phyloP scores from a whole-genome alignment of 2,797 vertebrate genomes.

The Oryzias sinensis region DNA sequence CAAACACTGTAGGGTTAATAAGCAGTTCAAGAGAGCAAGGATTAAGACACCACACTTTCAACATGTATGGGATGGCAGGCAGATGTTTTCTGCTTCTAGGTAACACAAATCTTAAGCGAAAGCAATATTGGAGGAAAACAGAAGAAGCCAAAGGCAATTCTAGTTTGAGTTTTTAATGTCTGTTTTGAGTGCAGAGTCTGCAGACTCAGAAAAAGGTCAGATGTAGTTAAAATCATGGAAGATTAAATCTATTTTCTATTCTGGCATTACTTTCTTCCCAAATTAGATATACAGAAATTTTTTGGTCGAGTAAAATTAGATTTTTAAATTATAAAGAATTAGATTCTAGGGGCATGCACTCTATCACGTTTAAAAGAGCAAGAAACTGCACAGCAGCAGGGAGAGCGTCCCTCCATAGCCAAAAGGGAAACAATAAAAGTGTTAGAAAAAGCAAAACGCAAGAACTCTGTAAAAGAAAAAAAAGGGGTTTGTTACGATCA shows the following conservation, averaged over 20 bases:
- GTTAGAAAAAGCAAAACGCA: too few species aligned
- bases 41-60: not conserved
- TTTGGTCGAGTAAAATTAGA: constrained; percentile 9
- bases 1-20: constrained; percentile 9
- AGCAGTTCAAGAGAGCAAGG: not conserved
- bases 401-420: not conserved
- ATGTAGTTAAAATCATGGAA: not conserved
- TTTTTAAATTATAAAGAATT: constrained; percentile 2
- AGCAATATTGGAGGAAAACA: too few species aligned
- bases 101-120: too few species aligned
- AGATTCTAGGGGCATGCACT: not conserved
- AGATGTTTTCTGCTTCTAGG: too few species aligned
- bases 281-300: constrained; percentile 1
- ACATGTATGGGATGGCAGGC: too few species aligned
- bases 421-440: too few species aligned
- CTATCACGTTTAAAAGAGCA: not conserved
- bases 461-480: too few species aligned
- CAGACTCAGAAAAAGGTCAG: not conserved
- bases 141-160: too few species aligned
- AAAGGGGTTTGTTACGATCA: too few species aligned
- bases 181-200: too few species aligned
- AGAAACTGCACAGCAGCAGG: not conserved
- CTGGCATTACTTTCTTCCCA: not conserved
- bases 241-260: not conserved
- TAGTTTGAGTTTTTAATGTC: too few species aligned